phyloP scores from a whole-genome alignment of 2,113 vertebrate species.

The Solea senegalensis region DNA sequence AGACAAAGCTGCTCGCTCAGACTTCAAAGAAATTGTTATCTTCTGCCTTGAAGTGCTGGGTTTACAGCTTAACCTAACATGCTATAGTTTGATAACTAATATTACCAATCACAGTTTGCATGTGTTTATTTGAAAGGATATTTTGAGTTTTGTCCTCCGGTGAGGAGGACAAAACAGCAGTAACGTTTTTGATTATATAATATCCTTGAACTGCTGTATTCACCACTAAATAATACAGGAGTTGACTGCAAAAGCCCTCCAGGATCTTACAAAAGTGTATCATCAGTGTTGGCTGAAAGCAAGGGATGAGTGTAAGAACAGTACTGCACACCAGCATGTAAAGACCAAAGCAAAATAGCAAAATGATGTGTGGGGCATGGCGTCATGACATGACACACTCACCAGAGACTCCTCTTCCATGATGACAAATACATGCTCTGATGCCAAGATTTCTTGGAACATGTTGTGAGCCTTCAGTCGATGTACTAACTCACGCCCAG shows the following conservation, averaged over 20 bases:
- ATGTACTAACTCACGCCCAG: conserved; percentile 18
- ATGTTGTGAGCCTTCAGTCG: background rate
- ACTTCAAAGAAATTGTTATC: background rate
- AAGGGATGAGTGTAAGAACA: too few relatives aligned
- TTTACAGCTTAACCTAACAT: background rate
- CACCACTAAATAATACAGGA: too few relatives aligned
- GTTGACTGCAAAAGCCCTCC: too few relatives aligned
- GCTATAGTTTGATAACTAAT: background rate
- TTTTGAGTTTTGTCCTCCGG: too few relatives aligned
- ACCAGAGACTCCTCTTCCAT: background rate
- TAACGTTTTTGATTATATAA: too few relatives aligned
- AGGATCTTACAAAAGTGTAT: too few relatives aligned
- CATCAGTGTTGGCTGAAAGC: too few relatives aligned
- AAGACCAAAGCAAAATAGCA: background rate
- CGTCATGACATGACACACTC: conserved; percentile 1
- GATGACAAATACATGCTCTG: conserved; percentile 12
- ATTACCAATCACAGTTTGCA: too few relatives aligned
- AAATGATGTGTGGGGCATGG: background rate
- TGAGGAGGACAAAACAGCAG: too few relatives aligned
- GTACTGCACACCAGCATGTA: background rate
- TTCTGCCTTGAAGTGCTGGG: background rate
- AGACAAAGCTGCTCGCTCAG: background rate
- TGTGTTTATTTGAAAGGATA: background rate
- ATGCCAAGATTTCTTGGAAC: conserved; percentile 10
- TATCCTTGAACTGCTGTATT: too few relatives aligned